Percentiles rank a stretch among this genome's conserved stretches.
These are phyloP conservation scores for Macrobrachium rosenbergii DNA, from an alignment of 1,140 invertebrate species.

Conservation along the genomic window DNA sequence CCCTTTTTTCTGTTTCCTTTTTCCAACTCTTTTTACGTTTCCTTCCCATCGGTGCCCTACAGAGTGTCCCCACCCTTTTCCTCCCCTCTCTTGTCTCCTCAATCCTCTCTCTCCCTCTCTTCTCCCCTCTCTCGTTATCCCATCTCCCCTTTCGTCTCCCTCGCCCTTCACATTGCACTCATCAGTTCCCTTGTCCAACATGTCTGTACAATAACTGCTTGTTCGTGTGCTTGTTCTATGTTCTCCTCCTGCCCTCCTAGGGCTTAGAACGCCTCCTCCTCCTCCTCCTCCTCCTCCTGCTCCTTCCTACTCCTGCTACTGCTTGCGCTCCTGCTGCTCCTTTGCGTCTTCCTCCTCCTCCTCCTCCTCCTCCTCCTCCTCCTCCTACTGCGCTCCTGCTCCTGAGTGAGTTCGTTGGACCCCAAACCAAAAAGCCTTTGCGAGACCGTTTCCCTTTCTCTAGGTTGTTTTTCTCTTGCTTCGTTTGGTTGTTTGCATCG, in stretches of 20 bases:
- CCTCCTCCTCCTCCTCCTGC: background rate
- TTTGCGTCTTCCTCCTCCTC: background rate
- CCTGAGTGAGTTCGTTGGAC: background rate
- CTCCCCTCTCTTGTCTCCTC: background rate
- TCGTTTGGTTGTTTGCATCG: no score
- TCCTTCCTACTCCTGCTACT: no score
- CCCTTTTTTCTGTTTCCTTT: background rate
- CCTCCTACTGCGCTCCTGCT: background rate
- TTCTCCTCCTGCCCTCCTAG: background rate
- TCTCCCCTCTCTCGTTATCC: background rate
- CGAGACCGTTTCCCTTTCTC: no score
- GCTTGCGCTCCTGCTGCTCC: background rate
- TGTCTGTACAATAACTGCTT: conserved; percentile 50
- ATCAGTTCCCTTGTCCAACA: conserved; percentile 48
- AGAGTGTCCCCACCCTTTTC: background rate
- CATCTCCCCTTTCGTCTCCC: conserved; percentile 28
- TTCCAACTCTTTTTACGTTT: background rate
- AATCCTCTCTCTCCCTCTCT: background rate
- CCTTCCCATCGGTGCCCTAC: background rate
- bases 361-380: background rate
- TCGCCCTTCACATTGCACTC: conserved; percentile 40
- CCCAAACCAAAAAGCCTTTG: background rate
- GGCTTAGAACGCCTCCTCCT: no score
- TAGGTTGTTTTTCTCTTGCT: no score
- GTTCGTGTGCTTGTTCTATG: conserved; percentile 41